A percentile compares a stretch with the other conserved stretches of the same genome.
Conservation (phyloP, 2,797 vertebrate genomes). For the Phrynocephalus guinanensis region DNA sequence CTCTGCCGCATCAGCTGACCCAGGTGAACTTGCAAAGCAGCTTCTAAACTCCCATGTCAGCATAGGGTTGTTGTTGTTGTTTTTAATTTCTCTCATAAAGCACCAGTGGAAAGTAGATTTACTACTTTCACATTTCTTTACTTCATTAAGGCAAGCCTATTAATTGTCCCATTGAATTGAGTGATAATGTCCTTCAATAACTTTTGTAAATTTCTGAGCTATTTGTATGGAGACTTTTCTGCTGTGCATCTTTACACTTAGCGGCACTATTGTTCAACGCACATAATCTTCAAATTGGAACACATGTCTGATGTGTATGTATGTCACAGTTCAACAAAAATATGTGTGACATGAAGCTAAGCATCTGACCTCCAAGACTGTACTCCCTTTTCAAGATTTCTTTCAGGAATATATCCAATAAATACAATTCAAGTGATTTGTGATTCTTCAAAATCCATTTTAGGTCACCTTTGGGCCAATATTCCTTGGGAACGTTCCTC, state of each 20-base stretch:
- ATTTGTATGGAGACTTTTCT: not conserved
- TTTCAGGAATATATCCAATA: not conserved
- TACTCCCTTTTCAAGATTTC: not conserved
- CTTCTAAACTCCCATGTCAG: slow-evolving; percentile 9
- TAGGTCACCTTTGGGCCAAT: slow-evolving; percentile 83
- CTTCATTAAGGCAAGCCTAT: not conserved
- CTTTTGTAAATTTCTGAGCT: not conserved
- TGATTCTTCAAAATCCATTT: slow-evolving; percentile 36
- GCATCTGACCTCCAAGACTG: not conserved
- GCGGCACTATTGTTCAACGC: not conserved
- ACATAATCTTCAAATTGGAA: not conserved
- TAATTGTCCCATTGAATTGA: not conserved
- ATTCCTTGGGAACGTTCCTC: slow-evolving; percentile 85
- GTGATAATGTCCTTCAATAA: not conserved
- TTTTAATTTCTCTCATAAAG: slow-evolving; percentile 13
- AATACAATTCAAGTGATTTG: slow-evolving; percentile 32
- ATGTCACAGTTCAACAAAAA: not conserved
- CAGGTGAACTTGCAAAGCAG: slow-evolving; percentile 76
- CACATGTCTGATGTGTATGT: not conserved
- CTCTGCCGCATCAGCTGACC: slow-evolving; percentile 67
- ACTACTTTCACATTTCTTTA: not conserved
- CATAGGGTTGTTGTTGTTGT: not conserved
- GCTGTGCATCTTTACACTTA: not conserved
- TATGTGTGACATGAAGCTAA: not conserved
- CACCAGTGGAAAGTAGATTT: not conserved